These are phyloP conservation scores for Chirona hameri DNA, from an alignment of 2,888 invertebrate genomes.

Conservation along the genomic window DNA sequence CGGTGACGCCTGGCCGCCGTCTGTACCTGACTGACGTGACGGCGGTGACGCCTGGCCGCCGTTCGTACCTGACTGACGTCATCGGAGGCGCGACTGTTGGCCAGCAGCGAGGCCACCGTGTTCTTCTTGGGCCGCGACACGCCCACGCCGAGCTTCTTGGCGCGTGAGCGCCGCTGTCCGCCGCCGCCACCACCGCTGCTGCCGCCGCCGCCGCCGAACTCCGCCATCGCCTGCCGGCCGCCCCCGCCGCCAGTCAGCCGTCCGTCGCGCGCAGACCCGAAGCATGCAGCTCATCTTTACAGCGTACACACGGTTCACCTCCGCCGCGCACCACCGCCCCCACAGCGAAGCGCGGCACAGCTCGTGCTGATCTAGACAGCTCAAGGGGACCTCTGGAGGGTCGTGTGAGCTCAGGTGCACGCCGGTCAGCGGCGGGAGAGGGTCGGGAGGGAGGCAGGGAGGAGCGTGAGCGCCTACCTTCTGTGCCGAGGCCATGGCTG, in stretches of 20 bases:
- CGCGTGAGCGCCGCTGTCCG: conserved; percentile 55
- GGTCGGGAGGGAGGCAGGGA: too few species aligned
- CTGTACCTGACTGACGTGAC: too few species aligned
- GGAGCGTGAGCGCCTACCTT: neutral
- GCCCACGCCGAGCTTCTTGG: conserved; percentile 77
- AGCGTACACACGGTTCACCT: too few species aligned
- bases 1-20: too few species aligned
- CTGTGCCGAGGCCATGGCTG: conserved; percentile 24
- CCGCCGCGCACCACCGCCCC: too few species aligned
- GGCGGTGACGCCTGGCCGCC: too few species aligned
- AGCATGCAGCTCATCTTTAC: neutral
- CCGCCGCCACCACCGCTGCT: neutral
- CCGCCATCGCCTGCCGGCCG: conserved; percentile 34
- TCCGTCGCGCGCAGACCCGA: neutral
- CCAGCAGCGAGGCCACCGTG: conserved; percentile 80
- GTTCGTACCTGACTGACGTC: conserved; percentile 9
- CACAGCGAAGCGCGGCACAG: too few species aligned
- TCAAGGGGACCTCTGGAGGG: too few species aligned
- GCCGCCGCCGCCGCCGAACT: conserved; percentile 38
- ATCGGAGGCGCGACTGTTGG: neutral
- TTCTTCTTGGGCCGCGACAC: conserved; percentile 90
- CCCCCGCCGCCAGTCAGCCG: conserved; percentile 26
- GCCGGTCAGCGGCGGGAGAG: too few species aligned
- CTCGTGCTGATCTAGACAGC: too few species aligned
- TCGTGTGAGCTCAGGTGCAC: too few species aligned